Percentiles rank a stretch among this genome's conserved stretches.
Evolutionary conservation across 1,140 invertebrate species (phyloP).

Genomic region (Hylaeus volcanicus): DNA sequence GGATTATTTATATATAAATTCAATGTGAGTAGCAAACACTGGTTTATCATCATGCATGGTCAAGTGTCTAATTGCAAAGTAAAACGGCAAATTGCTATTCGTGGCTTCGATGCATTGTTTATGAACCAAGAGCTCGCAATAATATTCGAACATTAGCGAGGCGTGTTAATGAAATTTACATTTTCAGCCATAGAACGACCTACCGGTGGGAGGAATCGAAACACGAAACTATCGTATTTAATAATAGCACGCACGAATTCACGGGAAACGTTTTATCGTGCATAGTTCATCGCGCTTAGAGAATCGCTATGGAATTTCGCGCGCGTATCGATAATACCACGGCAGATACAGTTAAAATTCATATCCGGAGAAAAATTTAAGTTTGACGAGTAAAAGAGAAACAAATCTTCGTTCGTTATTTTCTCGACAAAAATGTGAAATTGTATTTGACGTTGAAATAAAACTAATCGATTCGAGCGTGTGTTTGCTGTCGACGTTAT

Average conservation of each 20-base stretch:
- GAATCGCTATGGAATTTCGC: slow-evolving; percentile 37
- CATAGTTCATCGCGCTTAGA: slow-evolving; percentile 8
- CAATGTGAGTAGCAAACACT: no score
- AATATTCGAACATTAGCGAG: slow-evolving; percentile 49
- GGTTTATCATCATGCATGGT: no score
- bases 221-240: slow-evolving; percentile 40
- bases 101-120: slow-evolving; percentile 36
- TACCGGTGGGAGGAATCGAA: slow-evolving; percentile 26
- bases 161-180: slow-evolving; percentile 60
- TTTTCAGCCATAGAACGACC: slow-evolving; percentile 39
- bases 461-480: no score
- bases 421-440: no score
- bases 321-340: neutral
- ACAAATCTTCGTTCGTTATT: no score
- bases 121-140: slow-evolving; percentile 42
- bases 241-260: slow-evolving; percentile 32
- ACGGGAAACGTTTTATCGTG: slow-evolving; percentile 46
- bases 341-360: no score
- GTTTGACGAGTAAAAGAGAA: no score
- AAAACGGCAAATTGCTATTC: neutral
- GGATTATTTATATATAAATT: no score
- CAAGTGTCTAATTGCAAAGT: no score
- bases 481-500: no score
- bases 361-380: no score
- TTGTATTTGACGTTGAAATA: no score